Evolutionary conservation across 1,140 invertebrate genomes (phyloP).

Genomic region (Cataglyphis hispanica): DNA sequence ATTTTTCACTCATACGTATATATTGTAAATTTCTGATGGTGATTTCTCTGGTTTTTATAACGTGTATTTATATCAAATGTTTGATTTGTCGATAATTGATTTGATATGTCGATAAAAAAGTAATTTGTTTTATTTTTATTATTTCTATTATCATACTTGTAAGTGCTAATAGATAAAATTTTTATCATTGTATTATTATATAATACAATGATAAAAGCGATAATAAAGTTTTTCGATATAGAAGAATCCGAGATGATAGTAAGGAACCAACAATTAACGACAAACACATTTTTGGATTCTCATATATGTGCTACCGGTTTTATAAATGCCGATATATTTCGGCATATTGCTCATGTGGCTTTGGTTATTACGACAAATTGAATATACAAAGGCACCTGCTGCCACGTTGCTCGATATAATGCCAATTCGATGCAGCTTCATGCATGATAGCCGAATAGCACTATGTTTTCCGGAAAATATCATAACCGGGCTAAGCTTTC

Average conservation of each 20-base stretch:
- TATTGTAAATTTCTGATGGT: too few species aligned
- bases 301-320: background rate
- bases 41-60: too few species aligned
- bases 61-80: too few species aligned
- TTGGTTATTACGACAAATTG: conserved; percentile 72
- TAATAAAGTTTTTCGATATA: background rate
- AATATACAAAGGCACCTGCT: conserved; percentile 71
- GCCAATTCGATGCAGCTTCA: conserved; percentile 52
- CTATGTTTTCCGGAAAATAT: conserved; percentile 46
- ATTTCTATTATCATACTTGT: background rate
- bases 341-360: conserved; percentile 57
- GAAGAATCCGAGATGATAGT: background rate
- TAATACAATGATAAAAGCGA: conserved; percentile 3
- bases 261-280: conserved; percentile 43
- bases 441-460: conserved; percentile 70
- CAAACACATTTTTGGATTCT: conserved; percentile 56
- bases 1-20: too few species aligned
- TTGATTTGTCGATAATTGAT: too few species aligned
- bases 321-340: conserved; percentile 40
- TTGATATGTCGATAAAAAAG: too few species aligned
- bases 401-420: conserved; percentile 41
- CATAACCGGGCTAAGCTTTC: conserved; percentile 21
- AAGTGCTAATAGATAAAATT: background rate
- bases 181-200: background rate
- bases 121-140: background rate